Conservation (phyloP, 2,888 invertebrate species). For the Drosophila histrio region DNA sequence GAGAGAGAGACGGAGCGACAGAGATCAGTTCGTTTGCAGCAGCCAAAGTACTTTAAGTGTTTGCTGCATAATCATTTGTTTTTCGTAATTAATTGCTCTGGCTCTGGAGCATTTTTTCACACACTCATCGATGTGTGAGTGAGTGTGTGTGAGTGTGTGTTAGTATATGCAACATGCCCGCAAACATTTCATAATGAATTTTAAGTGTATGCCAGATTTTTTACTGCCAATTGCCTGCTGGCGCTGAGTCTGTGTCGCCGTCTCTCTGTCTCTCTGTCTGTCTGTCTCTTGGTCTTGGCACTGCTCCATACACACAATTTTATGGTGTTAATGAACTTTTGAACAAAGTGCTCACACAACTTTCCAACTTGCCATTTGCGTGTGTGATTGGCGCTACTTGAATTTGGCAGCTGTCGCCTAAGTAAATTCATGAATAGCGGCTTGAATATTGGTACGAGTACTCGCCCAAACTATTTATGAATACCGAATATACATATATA, state of each 20-base stretch:
- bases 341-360: conserved; percentile 25
- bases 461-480: background rate
- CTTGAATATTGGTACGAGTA: background rate
- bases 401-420: conserved; percentile 30
- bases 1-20: background rate
- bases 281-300: conserved; percentile 56
- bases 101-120: conserved; percentile 42
- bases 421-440: conserved; percentile 26
- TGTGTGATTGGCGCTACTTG: conserved; percentile 27
- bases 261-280: conserved; percentile 19
- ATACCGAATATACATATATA: background rate
- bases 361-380: background rate
- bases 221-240: conserved; percentile 40
- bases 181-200: conserved; percentile 77
- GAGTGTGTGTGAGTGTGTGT: conserved; percentile 14
- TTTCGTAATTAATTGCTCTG: conserved; percentile 76
- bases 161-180: conserved; percentile 50
- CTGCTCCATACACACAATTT: conserved; percentile 53
- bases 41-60: conserved; percentile 48
- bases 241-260: conserved; percentile 46
- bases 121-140: conserved; percentile 4
- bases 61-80: conserved; percentile 72
- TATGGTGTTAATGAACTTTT: conserved; percentile 79
- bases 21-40: background rate
- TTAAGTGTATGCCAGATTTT: conserved; percentile 70